Evolutionary conservation across 2,113 vertebrate species (phyloP), one percentile per base, ranked within the genome.

Genomic region (Alosa alosa): DNA sequence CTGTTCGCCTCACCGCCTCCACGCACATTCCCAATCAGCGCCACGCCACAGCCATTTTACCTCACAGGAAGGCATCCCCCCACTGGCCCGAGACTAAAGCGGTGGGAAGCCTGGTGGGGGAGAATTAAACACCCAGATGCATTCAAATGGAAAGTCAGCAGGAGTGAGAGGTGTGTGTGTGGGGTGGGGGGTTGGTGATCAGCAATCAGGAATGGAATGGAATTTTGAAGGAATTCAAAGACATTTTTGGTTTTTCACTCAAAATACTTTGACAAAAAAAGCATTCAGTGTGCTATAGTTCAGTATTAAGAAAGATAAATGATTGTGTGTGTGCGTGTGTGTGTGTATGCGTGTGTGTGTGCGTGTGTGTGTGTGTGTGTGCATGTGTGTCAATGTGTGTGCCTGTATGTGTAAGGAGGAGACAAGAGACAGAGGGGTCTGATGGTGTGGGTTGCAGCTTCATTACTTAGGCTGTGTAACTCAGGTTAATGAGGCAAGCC

Each of bases 401-500:
- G 64, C 31, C 25, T 72, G 64, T 72, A 25, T 72, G 64, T 72
- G 64, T 72, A 9, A 2, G 25, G 64, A 9, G 25, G 8, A 72
- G 9, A 72, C 7, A 1, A 11, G 13, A 78, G 72, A 36, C 22
- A 31, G n/a, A 25, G 60, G 8, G 64, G 64, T 60, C 3, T 60
- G 64, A 31, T 68, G 64, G 64, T 9, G 7, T 25, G 64, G 22
- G 64, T 68, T 68, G 25, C 64, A 22, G 64, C n/a, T 68, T 68
- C n/a, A 68, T 68, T 68, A 68, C 55, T 68, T 68, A 68, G 64
- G n/a, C 25, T 68, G 64, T 68, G 64, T 68, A 68, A 68, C n/a
- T 25, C 31, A 68, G 64, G 64, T 68, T 68, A 31, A 68, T 68
- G 64, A 68, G 64, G 64, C n/a, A 10, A 39, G 72, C 25, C 31